phyloP scores from a whole-genome alignment of 2,888 invertebrate genomes.

The Hirtodrosophila confusa region DNA sequence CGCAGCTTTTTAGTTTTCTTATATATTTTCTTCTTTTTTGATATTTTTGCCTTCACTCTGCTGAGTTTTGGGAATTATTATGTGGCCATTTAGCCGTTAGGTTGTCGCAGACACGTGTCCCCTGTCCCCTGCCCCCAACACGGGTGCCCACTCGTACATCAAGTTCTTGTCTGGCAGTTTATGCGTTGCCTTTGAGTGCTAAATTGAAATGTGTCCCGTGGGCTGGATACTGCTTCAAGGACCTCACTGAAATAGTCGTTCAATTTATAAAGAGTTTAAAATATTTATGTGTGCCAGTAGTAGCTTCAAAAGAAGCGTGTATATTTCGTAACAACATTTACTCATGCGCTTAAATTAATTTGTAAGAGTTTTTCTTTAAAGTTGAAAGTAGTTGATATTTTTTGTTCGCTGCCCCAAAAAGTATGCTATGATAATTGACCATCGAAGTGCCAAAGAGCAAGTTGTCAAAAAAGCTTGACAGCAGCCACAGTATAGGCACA shows the following conservation, averaged over 20 bases:
- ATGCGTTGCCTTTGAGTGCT: slow-evolving; percentile 53
- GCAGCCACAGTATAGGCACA: slow-evolving; percentile 7
- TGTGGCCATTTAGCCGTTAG: slow-evolving; percentile 56
- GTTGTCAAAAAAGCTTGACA: background rate
- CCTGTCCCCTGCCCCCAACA: slow-evolving; percentile 16
- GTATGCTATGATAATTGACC: slow-evolving; percentile 22
- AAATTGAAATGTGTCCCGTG: slow-evolving; percentile 71
- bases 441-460: background rate
- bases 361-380: background rate
- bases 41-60: slow-evolving; percentile 16
- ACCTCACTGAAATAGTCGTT: slow-evolving; percentile 7
- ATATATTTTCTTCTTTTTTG: slow-evolving; percentile 6
- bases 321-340: too few relatives aligned
- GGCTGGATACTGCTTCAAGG: slow-evolving; percentile 9
- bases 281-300: slow-evolving; percentile 1
- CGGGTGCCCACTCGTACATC: slow-evolving; percentile 39
- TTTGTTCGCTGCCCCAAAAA: slow-evolving; percentile 26
- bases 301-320: too few relatives aligned
- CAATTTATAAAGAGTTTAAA: slow-evolving; percentile 33
- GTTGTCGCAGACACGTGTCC: slow-evolving; percentile 58
- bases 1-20: slow-evolving; percentile 35
- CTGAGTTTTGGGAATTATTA: slow-evolving; percentile 60
- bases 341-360: too few relatives aligned
- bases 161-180: slow-evolving; percentile 55
- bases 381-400: background rate